Evolutionary conservation across 2,797 vertebrate species (phyloP).

Genomic region (Dromococcyx pavoninus): DNA sequence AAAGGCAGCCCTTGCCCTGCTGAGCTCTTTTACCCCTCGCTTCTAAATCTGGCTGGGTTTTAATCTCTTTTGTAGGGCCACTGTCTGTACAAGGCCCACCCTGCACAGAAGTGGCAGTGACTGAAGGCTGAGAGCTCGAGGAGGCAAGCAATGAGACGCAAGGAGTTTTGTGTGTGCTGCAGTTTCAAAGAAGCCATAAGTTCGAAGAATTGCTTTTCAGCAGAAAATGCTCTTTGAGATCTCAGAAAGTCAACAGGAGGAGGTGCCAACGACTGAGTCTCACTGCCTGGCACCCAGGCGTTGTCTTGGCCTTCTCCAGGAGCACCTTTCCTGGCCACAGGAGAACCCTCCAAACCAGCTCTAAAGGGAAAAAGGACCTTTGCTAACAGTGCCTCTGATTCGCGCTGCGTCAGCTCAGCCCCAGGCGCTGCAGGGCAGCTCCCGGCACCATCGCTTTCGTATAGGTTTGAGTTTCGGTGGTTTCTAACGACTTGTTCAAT

Average conservation of each 20-base stretch:
- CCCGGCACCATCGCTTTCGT: background rate
- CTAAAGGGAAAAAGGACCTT: background rate
- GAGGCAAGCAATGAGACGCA: background rate
- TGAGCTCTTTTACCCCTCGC: background rate
- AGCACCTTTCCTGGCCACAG: background rate
- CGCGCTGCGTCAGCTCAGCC: background rate
- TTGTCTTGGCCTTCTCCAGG: background rate
- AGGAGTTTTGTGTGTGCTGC: background rate
- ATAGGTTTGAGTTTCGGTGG: conserved; percentile 32
- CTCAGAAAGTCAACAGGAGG: background rate
- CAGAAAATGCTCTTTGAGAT: background rate
- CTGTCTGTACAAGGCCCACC: rapidly evolving
- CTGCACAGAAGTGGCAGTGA: background rate
- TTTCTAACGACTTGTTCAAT: conserved; percentile 9
- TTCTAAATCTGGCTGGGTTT: background rate
- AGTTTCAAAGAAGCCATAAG: background rate
- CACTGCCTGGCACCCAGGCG: background rate
- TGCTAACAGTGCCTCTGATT: rapidly evolving
- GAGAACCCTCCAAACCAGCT: background rate
- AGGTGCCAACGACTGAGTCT: rapidly evolving
- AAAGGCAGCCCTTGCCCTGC: background rate
- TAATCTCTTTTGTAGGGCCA: background rate
- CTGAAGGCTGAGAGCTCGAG: background rate
- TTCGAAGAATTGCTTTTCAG: background rate
- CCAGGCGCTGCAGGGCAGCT: background rate